A percentile compares a stretch with the other conserved stretches of the same genome.
Evolutionary conservation across 2,888 invertebrate species (phyloP).

Genomic region (Polydrusus pterygomalis): DNA sequence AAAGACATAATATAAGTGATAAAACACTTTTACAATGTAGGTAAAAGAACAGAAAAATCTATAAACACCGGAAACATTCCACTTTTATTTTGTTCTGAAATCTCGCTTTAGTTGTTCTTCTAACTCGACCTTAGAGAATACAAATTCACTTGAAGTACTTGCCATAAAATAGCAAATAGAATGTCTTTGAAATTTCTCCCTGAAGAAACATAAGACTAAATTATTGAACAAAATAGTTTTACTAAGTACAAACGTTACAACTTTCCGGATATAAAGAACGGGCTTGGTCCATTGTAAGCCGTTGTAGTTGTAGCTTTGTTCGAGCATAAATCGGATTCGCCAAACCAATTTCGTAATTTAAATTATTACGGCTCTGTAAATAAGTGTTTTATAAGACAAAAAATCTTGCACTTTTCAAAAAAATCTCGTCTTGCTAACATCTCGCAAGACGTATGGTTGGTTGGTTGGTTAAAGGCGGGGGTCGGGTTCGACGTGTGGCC

Average conservation of each 20-base stretch:
- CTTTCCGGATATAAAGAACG: conserved; percentile 33
- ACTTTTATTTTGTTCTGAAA: conserved; percentile 36
- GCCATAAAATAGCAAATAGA: conserved; percentile 47
- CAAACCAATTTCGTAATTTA: too few relatives aligned
- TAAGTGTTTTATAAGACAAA: neutral
- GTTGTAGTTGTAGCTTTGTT: too few relatives aligned
- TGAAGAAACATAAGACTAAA: conserved; percentile 52
- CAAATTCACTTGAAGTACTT: conserved; percentile 40
- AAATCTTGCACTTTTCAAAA: too few relatives aligned
- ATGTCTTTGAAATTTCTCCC: conserved; percentile 51
- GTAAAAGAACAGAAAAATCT: neutral
- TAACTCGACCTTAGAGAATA: conserved; percentile 38
- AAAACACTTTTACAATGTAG: neutral
- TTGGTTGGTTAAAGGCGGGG: too few relatives aligned
- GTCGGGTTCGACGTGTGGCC: too few relatives aligned
- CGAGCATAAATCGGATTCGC: too few relatives aligned
- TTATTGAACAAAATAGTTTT: conserved; percentile 53
- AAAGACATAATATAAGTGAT: neutral
- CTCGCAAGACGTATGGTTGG: too few relatives aligned
- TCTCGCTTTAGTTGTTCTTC: conserved; percentile 38
- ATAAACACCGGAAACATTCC: neutral
- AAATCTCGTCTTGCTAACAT: too few relatives aligned
- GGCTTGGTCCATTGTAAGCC: neutral
- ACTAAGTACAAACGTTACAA: conserved; percentile 45
- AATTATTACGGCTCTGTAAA: neutral